A percentile compares a stretch with the other conserved stretches of the same genome.
Conservation (phyloP, 2,113 vertebrate genomes). For the Saguinus midas region DNA sequence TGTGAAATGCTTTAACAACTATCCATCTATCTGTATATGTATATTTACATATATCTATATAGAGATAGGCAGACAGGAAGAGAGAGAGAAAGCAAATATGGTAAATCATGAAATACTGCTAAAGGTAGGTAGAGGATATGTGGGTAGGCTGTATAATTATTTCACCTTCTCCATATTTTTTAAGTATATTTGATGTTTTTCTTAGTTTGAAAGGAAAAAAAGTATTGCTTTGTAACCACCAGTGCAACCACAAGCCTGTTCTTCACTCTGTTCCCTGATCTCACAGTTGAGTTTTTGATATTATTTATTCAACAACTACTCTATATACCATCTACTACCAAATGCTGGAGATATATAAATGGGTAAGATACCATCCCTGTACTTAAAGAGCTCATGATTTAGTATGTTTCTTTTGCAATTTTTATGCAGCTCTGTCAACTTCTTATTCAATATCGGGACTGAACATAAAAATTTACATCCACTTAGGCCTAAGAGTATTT, state of each 20-base stretch:
- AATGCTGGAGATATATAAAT: not conserved
- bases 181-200: not conserved
- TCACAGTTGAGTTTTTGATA: not conserved
- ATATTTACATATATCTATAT: not conserved
- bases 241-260: not conserved
- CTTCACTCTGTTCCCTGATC: not conserved
- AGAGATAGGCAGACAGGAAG: too few relatives aligned
- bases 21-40: not conserved
- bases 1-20: not conserved
- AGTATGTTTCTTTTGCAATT: not conserved
- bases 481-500: not conserved
- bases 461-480: not conserved
- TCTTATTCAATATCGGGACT: not conserved
- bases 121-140: not conserved
- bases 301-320: not conserved
- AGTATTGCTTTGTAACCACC: not conserved
- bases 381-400: not conserved
- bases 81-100: not conserved
- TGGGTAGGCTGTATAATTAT: not conserved
- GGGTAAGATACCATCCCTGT: not conserved
- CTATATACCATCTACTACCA: not conserved
- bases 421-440: conserved; percentile 1
- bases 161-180: not conserved
- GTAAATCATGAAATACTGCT: not conserved
- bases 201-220: not conserved